A percentile compares a stretch with the other conserved stretches of the same genome.
phyloP scores from a whole-genome alignment of 2,888 invertebrate species.

The Himalopsyche anomala region DNA sequence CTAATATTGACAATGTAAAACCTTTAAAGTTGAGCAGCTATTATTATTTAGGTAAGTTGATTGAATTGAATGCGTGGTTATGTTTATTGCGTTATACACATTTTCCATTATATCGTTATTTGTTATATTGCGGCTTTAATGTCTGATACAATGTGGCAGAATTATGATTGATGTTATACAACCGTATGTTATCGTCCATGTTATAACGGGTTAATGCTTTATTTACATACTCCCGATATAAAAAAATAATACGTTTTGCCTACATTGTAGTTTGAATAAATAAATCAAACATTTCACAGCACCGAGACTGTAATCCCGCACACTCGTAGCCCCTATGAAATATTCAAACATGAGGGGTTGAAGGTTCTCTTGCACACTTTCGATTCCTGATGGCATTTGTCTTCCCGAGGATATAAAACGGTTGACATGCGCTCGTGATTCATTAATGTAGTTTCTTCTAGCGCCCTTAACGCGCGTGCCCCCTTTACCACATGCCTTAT shows the following conservation, averaged over 20 bases:
- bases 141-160: background rate
- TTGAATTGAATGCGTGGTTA: background rate
- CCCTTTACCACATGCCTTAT: conserved; percentile 13
- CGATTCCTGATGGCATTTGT: conserved; percentile 3
- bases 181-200: conserved; percentile 5
- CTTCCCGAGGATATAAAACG: background rate
- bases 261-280: background rate
- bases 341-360: conserved; percentile 4
- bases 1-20: background rate
- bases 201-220: background rate
- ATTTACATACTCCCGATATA: background rate
- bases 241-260: background rate
- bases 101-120: background rate
- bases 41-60: background rate
- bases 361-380: background rate
- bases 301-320: background rate
- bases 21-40: background rate
- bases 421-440: conserved; percentile 47
- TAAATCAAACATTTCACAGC: background rate
- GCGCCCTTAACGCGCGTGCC: background rate
- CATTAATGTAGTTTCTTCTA: conserved; percentile 52
- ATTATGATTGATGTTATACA: background rate
- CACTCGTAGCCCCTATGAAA: background rate
- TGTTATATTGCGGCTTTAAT: background rate
- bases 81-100: background rate